phyloP scores from a whole-genome alignment of 2,888 invertebrate species.

The Netelia inedita region DNA sequence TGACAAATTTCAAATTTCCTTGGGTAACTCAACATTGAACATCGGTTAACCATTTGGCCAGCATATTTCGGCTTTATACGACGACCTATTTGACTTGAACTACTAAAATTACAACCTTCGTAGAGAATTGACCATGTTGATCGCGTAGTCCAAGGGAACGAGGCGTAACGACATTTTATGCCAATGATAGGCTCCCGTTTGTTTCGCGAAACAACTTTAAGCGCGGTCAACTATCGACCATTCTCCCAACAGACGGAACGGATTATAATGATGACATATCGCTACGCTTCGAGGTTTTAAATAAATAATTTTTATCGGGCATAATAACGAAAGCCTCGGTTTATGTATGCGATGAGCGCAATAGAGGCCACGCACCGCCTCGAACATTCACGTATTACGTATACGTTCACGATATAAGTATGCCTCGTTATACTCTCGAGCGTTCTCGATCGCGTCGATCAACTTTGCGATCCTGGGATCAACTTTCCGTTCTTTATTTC shows the following conservation, averaged over 20 bases:
- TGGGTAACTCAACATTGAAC: too few species aligned
- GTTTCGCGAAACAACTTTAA: conserved; percentile 18
- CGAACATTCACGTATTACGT: conserved; percentile 27
- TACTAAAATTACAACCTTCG: too few species aligned
- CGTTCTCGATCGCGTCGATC: conserved; percentile 8
- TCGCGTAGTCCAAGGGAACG: not conserved
- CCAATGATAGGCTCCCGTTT: conserved; percentile 16
- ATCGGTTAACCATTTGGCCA: too few species aligned
- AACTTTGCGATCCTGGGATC: not conserved
- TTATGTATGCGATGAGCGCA: not conserved
- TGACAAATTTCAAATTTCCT: too few species aligned
- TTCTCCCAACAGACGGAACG: not conserved
- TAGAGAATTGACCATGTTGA: not conserved
- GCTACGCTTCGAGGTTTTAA: conserved; percentile 18
- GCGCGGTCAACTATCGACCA: conserved; percentile 39
- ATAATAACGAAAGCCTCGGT: conserved; percentile 29
- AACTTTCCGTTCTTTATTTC: conserved; percentile 73
- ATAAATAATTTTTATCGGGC: conserved; percentile 55
- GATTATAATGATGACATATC: conserved; percentile 23
- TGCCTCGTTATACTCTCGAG: not conserved
- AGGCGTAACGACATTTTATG: conserved; percentile 13
- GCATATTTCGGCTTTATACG: too few species aligned
- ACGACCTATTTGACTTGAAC: too few species aligned
- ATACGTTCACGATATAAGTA: not conserved
- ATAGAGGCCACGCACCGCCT: not conserved